Conservation (phyloP, 1,140 invertebrate species). For the Polyergus mexicanus region DNA sequence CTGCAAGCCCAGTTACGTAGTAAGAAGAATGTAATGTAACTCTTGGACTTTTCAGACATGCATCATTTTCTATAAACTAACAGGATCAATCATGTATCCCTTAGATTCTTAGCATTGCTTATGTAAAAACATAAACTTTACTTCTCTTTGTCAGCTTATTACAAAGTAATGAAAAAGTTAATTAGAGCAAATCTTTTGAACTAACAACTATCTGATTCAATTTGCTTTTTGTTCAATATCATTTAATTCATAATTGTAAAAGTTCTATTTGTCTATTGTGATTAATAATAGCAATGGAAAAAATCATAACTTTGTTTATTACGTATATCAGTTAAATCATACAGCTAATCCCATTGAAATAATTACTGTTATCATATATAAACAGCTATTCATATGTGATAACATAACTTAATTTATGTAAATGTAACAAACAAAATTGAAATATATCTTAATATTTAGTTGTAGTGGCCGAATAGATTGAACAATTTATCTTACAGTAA, state of each 20-base stretch:
- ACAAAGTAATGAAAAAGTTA: slow-evolving; percentile 15
- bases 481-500: slow-evolving; percentile 20
- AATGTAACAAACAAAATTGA: slow-evolving; percentile 23
- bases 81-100: slow-evolving; percentile 21
- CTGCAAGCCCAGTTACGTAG: slow-evolving; percentile 76
- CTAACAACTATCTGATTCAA: slow-evolving; percentile 23
- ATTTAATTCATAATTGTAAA: background rate
- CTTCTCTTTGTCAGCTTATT: slow-evolving; percentile 32
- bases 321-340: slow-evolving; percentile 33
- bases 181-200: slow-evolving; percentile 38
- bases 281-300: slow-evolving; percentile 19
- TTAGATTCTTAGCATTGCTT: slow-evolving; percentile 49
- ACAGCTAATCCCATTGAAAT: slow-evolving; percentile 40
- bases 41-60: slow-evolving; percentile 56
- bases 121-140: slow-evolving; percentile 52
- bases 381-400: slow-evolving; percentile 3
- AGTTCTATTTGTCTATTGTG: background rate
- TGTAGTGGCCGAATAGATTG: background rate
- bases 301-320: slow-evolving; percentile 4
- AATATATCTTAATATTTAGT: slow-evolving; percentile 19
- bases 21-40: slow-evolving; percentile 81
- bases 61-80: slow-evolving; percentile 30
- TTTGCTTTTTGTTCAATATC: slow-evolving; percentile 11
- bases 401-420: slow-evolving; percentile 9
- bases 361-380: slow-evolving; percentile 9